Evolutionary conservation across 2,113 vertebrate species (phyloP).

Genomic region (Scopus umbretta): DNA sequence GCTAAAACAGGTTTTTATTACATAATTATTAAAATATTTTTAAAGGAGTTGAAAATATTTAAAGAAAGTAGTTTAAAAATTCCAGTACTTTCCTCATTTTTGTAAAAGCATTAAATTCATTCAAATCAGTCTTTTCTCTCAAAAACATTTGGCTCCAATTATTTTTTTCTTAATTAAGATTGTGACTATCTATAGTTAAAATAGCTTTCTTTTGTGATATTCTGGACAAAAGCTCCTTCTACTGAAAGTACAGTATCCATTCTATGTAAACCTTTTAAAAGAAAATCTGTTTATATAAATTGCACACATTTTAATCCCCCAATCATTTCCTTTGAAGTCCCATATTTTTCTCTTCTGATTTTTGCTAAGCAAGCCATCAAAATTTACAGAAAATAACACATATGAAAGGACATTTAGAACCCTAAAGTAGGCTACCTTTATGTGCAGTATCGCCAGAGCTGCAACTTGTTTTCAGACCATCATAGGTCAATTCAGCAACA

Average conservation of each 20-base stretch:
- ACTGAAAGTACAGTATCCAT: not conserved
- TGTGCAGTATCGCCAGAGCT: not conserved
- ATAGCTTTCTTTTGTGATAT: not conserved
- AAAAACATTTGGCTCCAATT: rapidly evolving
- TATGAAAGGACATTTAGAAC: not conserved
- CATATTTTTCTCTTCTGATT: not conserved
- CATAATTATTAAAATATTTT: not conserved
- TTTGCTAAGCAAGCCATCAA: not conserved
- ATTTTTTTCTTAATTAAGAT: not conserved
- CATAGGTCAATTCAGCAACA: not conserved
- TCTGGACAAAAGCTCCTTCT: not conserved
- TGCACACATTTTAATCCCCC: not conserved
- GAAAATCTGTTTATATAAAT: not conserved
- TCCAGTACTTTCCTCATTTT: not conserved
- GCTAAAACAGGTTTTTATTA: not conserved
- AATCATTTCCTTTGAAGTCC: not conserved
- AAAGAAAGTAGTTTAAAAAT: not conserved
- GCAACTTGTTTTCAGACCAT: not conserved
- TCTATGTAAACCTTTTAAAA: not conserved
- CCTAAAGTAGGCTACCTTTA: not conserved
- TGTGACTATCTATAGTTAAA: not conserved
- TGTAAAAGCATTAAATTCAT: not conserved
- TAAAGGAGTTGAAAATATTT: not conserved
- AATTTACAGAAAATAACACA: not conserved
- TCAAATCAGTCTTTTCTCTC: not conserved